Percentiles rank a stretch among this genome's conserved stretches.
These are phyloP conservation scores for Botia kubotai DNA, from an alignment of 2,797 vertebrate species.

Conservation along the genomic window DNA sequence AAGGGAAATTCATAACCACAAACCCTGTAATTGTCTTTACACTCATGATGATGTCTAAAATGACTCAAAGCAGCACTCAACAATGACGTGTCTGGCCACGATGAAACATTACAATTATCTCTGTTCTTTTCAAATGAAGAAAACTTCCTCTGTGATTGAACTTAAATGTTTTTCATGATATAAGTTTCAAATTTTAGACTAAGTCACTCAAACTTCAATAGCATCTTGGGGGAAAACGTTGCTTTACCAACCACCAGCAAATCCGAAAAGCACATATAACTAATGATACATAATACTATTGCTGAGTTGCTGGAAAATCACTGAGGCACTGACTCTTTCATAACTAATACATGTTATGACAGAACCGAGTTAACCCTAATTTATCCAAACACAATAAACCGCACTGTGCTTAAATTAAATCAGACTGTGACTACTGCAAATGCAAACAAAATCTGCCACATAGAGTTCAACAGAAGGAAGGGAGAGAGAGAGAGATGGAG, in stretches of 20 bases:
- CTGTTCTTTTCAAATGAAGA: not conserved
- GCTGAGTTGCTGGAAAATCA: conserved; percentile 5
- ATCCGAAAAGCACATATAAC: not conserved
- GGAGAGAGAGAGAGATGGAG: not conserved
- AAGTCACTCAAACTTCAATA: too few relatives aligned
- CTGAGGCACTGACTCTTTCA: conserved; percentile 52
- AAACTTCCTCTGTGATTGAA: not conserved
- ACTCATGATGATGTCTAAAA: not conserved
- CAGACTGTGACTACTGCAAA: conserved; percentile 66
- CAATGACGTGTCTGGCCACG: not conserved
- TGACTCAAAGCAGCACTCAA: not conserved
- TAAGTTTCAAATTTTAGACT: not conserved
- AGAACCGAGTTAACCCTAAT: conserved; percentile 74
- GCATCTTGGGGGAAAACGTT: too few relatives aligned
- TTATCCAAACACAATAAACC: conserved; percentile 54
- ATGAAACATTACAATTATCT: conserved; percentile 36
- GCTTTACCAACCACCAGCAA: not conserved
- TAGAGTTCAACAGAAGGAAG: not conserved
- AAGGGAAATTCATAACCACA: not conserved
- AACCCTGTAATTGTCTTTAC: not conserved
- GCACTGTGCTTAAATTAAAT: conserved; percentile 72
- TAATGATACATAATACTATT: not conserved
- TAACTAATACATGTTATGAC: conserved; percentile 76
- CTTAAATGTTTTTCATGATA: not conserved
- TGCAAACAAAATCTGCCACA: not conserved